phyloP scores from a whole-genome alignment of 2,113 vertebrate species.

The Macaca nemestrina region DNA sequence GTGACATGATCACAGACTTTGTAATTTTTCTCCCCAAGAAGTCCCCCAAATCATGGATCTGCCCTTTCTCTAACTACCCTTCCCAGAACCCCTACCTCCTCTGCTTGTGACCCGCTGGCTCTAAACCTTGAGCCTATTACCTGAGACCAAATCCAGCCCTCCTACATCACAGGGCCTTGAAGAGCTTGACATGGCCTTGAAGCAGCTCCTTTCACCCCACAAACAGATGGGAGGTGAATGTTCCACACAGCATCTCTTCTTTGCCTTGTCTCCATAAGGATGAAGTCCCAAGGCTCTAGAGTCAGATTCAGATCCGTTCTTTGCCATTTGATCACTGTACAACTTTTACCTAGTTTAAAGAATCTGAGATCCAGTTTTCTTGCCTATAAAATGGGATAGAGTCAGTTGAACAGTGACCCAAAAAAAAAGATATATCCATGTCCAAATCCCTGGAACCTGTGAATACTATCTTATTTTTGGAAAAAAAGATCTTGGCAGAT shows the following conservation, averaged over 20 bases:
- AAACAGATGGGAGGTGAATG: neutral
- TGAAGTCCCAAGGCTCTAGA: neutral
- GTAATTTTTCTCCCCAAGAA: neutral
- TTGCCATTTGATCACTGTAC: neutral
- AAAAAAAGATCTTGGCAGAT: neutral
- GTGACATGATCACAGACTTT: neutral
- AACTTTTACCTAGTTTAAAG: neutral
- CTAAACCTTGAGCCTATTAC: neutral
- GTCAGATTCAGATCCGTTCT: neutral
- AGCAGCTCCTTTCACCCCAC: neutral
- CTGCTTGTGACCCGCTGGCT: neutral
- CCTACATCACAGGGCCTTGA: too few species aligned
- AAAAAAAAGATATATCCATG: too few species aligned
- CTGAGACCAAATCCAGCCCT: neutral
- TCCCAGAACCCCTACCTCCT: neutral
- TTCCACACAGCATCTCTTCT: neutral
- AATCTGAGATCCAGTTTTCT: neutral
- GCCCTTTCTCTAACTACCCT: neutral
- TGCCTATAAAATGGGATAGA: neutral
- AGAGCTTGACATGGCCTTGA: neutral
- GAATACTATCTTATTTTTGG: neutral
- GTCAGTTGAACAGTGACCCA: neutral
- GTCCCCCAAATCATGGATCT: neutral
- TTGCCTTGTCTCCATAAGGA: neutral
- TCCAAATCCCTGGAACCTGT: neutral